Evolutionary conservation across 2,888 invertebrate genomes (phyloP).

Genomic region (Coenonympha glycerion): DNA sequence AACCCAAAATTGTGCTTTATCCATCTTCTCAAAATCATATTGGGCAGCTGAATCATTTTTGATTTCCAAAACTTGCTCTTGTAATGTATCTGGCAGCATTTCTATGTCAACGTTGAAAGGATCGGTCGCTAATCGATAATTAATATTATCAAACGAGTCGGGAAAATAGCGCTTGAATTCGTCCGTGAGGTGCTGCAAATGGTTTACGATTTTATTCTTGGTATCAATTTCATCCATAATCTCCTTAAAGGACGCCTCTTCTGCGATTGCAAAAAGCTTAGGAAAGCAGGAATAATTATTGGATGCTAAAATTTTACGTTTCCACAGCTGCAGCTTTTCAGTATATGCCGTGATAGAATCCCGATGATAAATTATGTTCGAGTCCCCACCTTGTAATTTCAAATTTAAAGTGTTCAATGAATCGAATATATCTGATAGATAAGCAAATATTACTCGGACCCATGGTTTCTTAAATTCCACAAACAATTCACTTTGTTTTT

Average conservation of each 20-base stretch:
- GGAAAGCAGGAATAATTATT: conserved; percentile 1
- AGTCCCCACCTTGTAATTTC: conserved; percentile 24
- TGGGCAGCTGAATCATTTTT: too few species aligned
- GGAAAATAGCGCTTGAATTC: conserved; percentile 20
- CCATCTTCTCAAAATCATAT: too few species aligned
- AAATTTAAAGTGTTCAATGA: conserved; percentile 17
- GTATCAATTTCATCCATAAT: background rate
- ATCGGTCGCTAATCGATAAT: conserved; percentile 17
- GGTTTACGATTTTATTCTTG: conserved; percentile 1
- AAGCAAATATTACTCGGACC: conserved; percentile 1
- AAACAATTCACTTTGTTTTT: conserved; percentile 10
- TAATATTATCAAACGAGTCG: conserved; percentile 21
- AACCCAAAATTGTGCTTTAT: conserved; percentile 25
- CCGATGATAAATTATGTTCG: conserved; percentile 24
- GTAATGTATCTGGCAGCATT: background rate
- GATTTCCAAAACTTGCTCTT: conserved; percentile 25
- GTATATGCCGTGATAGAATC: conserved; percentile 21
- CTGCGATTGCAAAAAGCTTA: background rate
- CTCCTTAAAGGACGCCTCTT: background rate
- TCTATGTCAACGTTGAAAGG: conserved; percentile 23
- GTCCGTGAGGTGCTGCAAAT: conserved; percentile 5
- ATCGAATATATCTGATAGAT: conserved; percentile 1
- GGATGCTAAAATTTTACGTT: background rate
- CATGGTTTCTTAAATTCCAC: conserved; percentile 18
- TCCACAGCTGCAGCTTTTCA: conserved; percentile 24